These are phyloP conservation scores for Dryocosmus kuriphilus DNA, from an alignment of 2,888 invertebrate genomes.

Conservation along the genomic window DNA sequence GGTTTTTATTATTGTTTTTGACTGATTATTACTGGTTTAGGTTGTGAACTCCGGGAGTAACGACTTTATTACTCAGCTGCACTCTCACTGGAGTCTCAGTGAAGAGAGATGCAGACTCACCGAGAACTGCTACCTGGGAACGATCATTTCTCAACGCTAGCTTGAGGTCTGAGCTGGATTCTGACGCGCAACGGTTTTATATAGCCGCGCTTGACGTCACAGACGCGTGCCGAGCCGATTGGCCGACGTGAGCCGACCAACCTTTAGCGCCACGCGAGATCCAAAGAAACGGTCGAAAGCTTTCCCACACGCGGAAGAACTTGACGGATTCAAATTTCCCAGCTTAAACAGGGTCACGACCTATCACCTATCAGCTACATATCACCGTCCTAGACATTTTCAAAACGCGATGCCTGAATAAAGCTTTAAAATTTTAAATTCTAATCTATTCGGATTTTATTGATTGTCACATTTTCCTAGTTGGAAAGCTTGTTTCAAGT, in stretches of 20 bases:
- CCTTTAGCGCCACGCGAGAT: conserved; percentile 69
- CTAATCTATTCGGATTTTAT: conserved; percentile 6
- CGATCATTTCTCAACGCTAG: conserved; percentile 64
- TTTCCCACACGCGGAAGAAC: conserved; percentile 47
- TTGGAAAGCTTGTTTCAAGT: neutral
- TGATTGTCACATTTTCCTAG: neutral
- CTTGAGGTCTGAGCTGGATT: conserved; percentile 69
- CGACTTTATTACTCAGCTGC: conserved; percentile 44
- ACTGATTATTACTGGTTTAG: neutral
- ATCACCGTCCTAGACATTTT: neutral
- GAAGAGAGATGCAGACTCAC: conserved; percentile 63
- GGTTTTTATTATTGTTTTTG: conserved; percentile 43
- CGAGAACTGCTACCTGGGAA: conserved; percentile 61
- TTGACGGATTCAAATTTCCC: conserved; percentile 1
- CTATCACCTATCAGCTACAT: conserved; percentile 13
- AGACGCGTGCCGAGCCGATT: conserved; percentile 60
- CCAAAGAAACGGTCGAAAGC: conserved; percentile 58
- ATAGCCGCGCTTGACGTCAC: conserved; percentile 71
- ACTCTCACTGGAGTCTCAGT: conserved; percentile 50
- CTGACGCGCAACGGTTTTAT: conserved; percentile 65
- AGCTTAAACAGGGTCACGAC: neutral
- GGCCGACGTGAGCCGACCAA: conserved; percentile 74
- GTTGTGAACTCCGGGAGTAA: conserved; percentile 7
- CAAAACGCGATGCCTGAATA: neutral
- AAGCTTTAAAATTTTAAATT: neutral